A percentile compares a stretch with the other conserved stretches of the same genome.
phyloP scores from a whole-genome alignment of 2,797 vertebrate species.

The Sebastes goodei region DNA sequence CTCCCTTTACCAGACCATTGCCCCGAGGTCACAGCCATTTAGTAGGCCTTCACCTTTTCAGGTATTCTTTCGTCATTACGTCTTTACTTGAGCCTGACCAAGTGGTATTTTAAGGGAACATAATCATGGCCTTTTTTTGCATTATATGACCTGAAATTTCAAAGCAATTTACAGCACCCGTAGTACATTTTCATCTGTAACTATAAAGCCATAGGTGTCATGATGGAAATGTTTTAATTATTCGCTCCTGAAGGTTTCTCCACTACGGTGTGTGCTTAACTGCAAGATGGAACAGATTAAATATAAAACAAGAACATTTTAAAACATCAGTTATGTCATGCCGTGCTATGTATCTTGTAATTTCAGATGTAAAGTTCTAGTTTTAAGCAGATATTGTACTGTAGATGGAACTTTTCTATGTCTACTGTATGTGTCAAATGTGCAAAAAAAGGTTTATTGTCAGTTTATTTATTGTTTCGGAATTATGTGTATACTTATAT shows the following conservation, averaged over 20 bases:
- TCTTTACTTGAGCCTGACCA: conserved; percentile 47
- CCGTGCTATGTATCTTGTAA: conserved; percentile 91
- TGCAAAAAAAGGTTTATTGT: conserved; percentile 88
- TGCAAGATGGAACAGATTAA: conserved; percentile 52
- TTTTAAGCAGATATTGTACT: conserved; percentile 83
- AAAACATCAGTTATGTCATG: conserved; percentile 67
- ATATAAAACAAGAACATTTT: neutral
- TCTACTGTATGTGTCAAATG: conserved; percentile 85
- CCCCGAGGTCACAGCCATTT: conserved; percentile 88
- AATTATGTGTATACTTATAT: conserved; percentile 86
- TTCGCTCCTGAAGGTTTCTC: conserved; percentile 23
- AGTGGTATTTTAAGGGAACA: conserved; percentile 51
- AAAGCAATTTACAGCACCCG: conserved; percentile 49
- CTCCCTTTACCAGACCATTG: conserved; percentile 92
- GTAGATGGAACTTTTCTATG: conserved; percentile 85
- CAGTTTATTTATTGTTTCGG: conserved; percentile 91
- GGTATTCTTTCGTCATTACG: conserved; percentile 54
- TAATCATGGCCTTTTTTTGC: conserved; percentile 48
- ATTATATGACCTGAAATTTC: conserved; percentile 58
- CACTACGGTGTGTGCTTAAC: conserved; percentile 50
- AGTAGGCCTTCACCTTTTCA: conserved; percentile 64
- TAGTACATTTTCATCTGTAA: conserved; percentile 51
- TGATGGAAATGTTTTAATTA: conserved; percentile 50
- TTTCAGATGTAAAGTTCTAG: conserved; percentile 90
- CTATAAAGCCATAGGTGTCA: conserved; percentile 57